Percentiles rank a stretch among this genome's conserved stretches.
These are phyloP conservation scores for Salticus scenicus DNA, from an alignment of 2,888 invertebrate species.

Conservation along the genomic window DNA sequence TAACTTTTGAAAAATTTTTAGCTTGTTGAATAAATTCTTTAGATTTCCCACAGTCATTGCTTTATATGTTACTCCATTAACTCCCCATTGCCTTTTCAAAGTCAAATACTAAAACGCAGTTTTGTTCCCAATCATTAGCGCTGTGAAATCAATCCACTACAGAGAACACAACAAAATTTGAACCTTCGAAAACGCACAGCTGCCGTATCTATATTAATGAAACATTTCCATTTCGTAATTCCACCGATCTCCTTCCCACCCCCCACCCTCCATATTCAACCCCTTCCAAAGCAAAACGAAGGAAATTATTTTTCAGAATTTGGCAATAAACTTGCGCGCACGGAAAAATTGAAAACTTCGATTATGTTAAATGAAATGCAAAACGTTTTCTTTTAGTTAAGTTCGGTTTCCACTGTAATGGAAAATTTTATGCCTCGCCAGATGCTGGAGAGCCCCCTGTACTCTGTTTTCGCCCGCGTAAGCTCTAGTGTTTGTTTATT, in stretches of 20 bases:
- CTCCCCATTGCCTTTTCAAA: neutral
- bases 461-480: conserved; percentile 25
- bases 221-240: conserved; percentile 62
- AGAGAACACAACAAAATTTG: conserved; percentile 15
- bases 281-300: conserved; percentile 8
- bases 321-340: conserved; percentile 47
- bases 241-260: neutral
- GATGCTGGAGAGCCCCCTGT: conserved; percentile 13
- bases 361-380: conserved; percentile 69
- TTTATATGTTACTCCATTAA: neutral
- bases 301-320: conserved; percentile 41
- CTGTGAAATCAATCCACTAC: conserved; percentile 17
- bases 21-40: too few relatives aligned
- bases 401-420: conserved; percentile 60
- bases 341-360: conserved; percentile 68
- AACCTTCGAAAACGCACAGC: conserved; percentile 31
- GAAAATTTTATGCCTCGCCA: conserved; percentile 46
- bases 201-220: conserved; percentile 61
- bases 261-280: neutral
- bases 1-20: too few relatives aligned
- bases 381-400: conserved; percentile 67
- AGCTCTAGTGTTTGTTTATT: conserved; percentile 36
- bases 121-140: conserved; percentile 12
- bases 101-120: neutral
- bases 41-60: neutral